Conservation (phyloP, 2,797 vertebrate species). For the Heterohyrax brucei region DNA sequence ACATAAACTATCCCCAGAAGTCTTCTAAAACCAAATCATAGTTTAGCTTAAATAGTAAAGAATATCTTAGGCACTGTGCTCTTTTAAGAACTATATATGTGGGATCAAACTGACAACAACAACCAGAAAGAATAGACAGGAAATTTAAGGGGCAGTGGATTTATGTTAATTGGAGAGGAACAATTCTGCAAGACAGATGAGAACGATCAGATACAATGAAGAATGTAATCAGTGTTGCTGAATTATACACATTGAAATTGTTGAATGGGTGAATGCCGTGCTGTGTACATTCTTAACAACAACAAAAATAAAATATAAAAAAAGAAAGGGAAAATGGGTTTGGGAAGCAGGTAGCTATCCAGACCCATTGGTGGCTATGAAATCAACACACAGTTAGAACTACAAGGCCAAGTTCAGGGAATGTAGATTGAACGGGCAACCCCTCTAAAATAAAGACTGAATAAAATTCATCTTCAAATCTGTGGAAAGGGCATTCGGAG, state of each 20-base stretch:
- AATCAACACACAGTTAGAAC: conserved; percentile 19
- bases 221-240: neutral
- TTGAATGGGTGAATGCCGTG: neutral
- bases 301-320: neutral
- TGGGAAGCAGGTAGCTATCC: neutral
- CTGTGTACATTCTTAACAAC: neutral
- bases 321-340: neutral
- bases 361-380: neutral
- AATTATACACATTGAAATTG: neutral
- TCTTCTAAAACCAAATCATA: neutral
- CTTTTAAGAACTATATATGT: neutral
- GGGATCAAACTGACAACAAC: neutral
- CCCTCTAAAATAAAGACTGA: neutral
- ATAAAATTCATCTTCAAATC: neutral
- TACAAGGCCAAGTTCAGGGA: conserved; percentile 9
- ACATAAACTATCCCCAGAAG: neutral
- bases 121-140: neutral
- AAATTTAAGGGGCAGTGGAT: neutral
- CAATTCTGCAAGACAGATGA: neutral
- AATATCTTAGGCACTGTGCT: neutral
- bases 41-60: neutral
- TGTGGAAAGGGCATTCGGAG: neutral
- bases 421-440: neutral
- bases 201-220: neutral
- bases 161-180: neutral